phyloP scores from a whole-genome alignment of 2,113 vertebrate genomes.

The Chelonoidis abingdonii region DNA sequence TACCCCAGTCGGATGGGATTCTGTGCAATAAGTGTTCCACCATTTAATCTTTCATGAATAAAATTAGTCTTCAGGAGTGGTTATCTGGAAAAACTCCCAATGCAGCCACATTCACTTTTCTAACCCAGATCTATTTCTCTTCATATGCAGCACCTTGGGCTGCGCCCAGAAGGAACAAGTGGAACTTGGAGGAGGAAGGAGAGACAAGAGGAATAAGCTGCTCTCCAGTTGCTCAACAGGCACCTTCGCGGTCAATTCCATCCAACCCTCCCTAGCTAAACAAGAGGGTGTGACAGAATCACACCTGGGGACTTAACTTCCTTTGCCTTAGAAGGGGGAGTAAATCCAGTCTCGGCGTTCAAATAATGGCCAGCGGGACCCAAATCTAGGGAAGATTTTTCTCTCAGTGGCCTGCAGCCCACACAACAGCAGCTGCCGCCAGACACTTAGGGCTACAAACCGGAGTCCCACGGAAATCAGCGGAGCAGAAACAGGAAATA shows the following conservation, averaged over 20 bases:
- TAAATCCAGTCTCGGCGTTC: background rate
- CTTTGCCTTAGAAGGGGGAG: rapidly evolving
- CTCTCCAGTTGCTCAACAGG: background rate
- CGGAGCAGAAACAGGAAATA: background rate
- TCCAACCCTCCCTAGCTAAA: background rate
- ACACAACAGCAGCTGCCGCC: background rate
- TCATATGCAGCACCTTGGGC: background rate
- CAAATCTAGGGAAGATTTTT: rapidly evolving
- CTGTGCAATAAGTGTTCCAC: background rate
- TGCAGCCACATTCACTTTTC: background rate
- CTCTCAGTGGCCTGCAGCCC: too few species aligned
- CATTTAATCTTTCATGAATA: background rate
- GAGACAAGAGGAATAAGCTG: background rate
- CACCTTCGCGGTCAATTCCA: background rate
- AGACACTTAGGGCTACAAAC: rapidly evolving
- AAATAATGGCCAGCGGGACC: rapidly evolving
- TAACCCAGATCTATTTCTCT: background rate
- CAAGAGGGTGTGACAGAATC: background rate
- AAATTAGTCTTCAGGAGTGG: background rate
- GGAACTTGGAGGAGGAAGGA: background rate
- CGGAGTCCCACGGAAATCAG: background rate
- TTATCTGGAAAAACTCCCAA: background rate
- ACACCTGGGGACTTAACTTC: background rate
- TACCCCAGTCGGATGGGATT: background rate
- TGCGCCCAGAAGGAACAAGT: background rate